Percentiles rank a stretch among this genome's conserved stretches.
These are phyloP conservation scores for Venusia cambrica DNA, from an alignment of 2,888 invertebrate genomes.

Conservation along the genomic window DNA sequence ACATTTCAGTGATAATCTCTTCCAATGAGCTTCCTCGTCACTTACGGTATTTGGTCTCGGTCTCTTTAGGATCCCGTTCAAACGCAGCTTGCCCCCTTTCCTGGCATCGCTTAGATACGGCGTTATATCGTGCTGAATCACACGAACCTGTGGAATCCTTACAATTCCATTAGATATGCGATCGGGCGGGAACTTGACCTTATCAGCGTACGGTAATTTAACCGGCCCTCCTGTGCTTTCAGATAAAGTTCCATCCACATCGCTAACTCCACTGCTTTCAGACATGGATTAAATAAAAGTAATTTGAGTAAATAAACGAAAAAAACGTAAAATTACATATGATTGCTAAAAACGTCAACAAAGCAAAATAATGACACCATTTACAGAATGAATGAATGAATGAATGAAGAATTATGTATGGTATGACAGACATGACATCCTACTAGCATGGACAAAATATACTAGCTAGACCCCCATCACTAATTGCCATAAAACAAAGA, in stretches of 20 bases:
- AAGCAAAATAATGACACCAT: conserved; percentile 31
- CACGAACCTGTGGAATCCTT: conserved; percentile 44
- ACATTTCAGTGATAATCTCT: conserved; percentile 40
- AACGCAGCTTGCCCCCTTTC: background rate
- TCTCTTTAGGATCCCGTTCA: conserved; percentile 1
- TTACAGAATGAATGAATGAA: conserved; percentile 6
- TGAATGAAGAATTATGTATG: conserved; percentile 4
- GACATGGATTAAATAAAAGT: conserved; percentile 43
- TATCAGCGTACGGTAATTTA: conserved; percentile 23
- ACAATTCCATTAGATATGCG: conserved; percentile 48
- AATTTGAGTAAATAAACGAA: conserved; percentile 47
- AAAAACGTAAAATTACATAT: conserved; percentile 43
- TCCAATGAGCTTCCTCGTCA: conserved; percentile 17
- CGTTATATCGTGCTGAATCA: conserved; percentile 50
- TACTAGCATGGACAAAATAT: too few relatives aligned
- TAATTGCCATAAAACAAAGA: too few relatives aligned
- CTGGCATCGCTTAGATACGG: conserved; percentile 37
- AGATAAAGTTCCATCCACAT: conserved; percentile 20
- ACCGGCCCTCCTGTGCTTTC: conserved; percentile 24
- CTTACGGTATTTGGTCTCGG: conserved; percentile 5
- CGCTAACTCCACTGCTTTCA: conserved; percentile 46
- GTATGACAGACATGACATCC: too few relatives aligned
- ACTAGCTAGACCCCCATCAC: too few relatives aligned
- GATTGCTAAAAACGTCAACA: conserved; percentile 48
- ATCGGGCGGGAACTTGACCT: conserved; percentile 39